Conservation (phyloP, 2,113 vertebrate species). For the Hypanus sabinus region DNA sequence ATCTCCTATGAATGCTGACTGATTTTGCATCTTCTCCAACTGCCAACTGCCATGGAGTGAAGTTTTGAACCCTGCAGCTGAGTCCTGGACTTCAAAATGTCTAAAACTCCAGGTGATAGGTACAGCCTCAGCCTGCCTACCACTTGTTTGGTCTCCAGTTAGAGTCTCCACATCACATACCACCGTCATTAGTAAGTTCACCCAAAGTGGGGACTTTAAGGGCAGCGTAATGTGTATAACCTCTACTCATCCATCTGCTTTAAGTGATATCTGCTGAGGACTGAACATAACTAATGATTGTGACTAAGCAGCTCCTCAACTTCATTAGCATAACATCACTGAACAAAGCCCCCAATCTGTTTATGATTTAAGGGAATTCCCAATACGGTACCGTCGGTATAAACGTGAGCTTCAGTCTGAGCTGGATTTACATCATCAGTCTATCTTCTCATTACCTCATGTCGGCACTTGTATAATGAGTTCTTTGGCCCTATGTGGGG, state of each 20-base stretch:
- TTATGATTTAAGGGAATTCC: background rate
- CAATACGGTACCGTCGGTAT: background rate
- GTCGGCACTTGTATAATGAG: too few species aligned
- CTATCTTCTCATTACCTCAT: background rate
- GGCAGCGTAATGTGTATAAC: background rate
- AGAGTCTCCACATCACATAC: too few species aligned
- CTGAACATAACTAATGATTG: background rate
- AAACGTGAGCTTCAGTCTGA: background rate
- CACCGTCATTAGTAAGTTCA: background rate
- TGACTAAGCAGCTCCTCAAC: background rate
- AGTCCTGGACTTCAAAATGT: background rate
- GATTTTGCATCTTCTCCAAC: background rate
- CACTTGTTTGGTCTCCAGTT: background rate
- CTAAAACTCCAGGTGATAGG: background rate
- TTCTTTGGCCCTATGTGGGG: too few species aligned
- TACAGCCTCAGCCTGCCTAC: background rate
- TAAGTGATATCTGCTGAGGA: background rate
- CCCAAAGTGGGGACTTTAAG: background rate
- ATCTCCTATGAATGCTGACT: background rate
- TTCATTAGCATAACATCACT: background rate
- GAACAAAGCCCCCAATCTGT: background rate
- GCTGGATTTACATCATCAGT: background rate
- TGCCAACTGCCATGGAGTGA: too few species aligned
- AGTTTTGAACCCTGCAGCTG: background rate
- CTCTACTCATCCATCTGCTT: background rate